A percentile compares a stretch with the other conserved stretches of the same genome.
Evolutionary conservation across 2,113 vertebrate genomes (phyloP).

Genomic region (Dasypus novemcinctus): DNA sequence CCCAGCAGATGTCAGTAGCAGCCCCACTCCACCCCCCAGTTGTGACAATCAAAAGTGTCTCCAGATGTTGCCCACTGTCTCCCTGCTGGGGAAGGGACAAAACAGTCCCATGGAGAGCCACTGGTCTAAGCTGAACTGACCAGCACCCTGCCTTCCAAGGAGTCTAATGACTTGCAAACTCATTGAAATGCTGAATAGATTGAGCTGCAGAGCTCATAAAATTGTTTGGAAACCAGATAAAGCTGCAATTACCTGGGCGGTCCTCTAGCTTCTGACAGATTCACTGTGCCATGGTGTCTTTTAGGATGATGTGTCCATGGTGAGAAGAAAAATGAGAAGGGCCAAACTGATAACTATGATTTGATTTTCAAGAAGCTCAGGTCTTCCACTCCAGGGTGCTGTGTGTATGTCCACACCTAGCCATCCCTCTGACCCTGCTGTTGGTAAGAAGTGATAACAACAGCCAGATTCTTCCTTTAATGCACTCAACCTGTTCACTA

Average conservation of each 20-base stretch:
- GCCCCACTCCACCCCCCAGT: too few relatives aligned
- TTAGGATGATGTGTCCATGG: neutral
- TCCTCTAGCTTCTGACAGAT: neutral
- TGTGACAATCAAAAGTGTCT: neutral
- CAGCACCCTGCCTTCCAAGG: too few relatives aligned
- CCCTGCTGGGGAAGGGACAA: fast-evolving
- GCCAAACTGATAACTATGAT: neutral
- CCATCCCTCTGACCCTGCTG: fast-evolving
- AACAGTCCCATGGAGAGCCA: neutral
- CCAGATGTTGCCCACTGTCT: neutral
- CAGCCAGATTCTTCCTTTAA: neutral
- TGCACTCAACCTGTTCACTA: neutral
- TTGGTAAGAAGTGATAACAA: too few relatives aligned
- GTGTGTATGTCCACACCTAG: fast-evolving
- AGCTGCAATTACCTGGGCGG: neutral
- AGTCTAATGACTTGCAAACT: neutral
- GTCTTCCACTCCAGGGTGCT: neutral
- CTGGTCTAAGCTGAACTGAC: neutral
- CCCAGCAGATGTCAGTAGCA: neutral
- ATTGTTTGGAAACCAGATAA: neutral
- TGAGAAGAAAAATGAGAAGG: neutral
- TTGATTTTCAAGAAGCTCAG: neutral
- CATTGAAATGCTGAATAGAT: neutral
- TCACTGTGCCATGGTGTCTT: neutral
- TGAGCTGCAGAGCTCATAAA: neutral